A percentile compares a stretch with the other conserved stretches of the same genome.
phyloP scores from a whole-genome alignment of 2,113 vertebrate species.

The Oceanites oceanicus region DNA sequence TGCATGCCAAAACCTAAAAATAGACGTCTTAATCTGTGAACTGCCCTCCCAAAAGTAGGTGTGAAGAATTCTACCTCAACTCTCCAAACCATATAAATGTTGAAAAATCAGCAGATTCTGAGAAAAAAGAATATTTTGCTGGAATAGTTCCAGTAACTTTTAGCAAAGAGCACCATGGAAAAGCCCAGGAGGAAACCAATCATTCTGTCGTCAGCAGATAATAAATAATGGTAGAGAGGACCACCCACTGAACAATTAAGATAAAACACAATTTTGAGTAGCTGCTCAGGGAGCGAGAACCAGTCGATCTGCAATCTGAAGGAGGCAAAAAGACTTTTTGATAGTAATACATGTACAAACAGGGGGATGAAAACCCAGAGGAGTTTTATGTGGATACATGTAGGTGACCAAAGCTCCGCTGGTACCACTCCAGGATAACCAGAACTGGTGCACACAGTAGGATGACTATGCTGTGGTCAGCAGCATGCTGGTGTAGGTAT shows the following conservation, averaged over 20 bases:
- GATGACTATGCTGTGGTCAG: background rate
- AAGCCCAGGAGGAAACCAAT: slow-evolving; percentile 14
- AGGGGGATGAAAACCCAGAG: background rate
- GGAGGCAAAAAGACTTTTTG: background rate
- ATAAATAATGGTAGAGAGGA: background rate
- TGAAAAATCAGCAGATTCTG: background rate
- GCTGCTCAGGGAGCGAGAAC: background rate
- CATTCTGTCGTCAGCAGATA: background rate
- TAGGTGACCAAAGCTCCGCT: background rate
- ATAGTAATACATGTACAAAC: background rate
- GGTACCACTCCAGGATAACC: background rate
- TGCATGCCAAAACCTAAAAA: background rate
- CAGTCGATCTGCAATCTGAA: background rate
- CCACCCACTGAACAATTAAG: background rate
- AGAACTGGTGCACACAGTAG: background rate
- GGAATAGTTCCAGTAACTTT: background rate
- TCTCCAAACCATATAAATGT: background rate
- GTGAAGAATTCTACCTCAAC: background rate
- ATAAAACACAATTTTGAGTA: background rate
- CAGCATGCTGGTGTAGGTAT: background rate
- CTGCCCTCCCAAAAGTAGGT: background rate
- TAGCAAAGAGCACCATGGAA: background rate
- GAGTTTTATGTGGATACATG: background rate
- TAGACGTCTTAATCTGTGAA: background rate
- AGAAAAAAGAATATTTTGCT: background rate